phyloP scores from a whole-genome alignment of 2,797 vertebrate genomes.

The Tauraco hartlaubi region DNA sequence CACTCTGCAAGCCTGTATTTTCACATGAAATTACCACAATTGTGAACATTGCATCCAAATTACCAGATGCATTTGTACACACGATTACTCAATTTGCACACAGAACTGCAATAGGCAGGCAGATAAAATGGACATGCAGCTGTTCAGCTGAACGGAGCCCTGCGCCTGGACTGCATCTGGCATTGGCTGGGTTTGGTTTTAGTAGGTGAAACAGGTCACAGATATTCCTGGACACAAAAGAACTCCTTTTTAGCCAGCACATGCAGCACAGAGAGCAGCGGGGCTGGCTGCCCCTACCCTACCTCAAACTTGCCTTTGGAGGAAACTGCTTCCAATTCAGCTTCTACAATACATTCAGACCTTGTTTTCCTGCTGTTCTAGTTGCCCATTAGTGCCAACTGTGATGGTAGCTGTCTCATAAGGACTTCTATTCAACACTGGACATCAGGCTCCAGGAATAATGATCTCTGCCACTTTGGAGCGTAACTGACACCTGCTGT shows the following conservation, averaged over 20 bases:
- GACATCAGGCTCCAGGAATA: slow-evolving; percentile 8
- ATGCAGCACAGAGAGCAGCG: neutral
- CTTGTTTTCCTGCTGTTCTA: neutral
- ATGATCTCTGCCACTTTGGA: neutral
- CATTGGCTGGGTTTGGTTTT: neutral
- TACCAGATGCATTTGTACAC: neutral
- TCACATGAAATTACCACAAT: slow-evolving; percentile 13
- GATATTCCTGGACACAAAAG: neutral
- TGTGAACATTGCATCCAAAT: neutral
- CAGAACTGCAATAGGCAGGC: neutral
- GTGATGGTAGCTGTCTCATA: neutral
- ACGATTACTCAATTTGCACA: neutral
- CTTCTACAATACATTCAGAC: neutral
- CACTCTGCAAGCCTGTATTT: slow-evolving; percentile 18
- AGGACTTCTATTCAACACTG: neutral
- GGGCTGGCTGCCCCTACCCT: neutral
- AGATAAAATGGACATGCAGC: neutral
- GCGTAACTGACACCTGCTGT: slow-evolving; percentile 46
- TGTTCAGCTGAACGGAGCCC: neutral
- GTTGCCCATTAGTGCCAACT: slow-evolving; percentile 7
- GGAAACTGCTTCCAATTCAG: slow-evolving; percentile 1
- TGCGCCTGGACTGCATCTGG: neutral
- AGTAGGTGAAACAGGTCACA: neutral
- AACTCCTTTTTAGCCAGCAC: neutral
- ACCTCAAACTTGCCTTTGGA: neutral